Base-by-base conservation (phyloP, 2,797 vertebrate genomes). In the Crypturellus tataupa region DNA sequence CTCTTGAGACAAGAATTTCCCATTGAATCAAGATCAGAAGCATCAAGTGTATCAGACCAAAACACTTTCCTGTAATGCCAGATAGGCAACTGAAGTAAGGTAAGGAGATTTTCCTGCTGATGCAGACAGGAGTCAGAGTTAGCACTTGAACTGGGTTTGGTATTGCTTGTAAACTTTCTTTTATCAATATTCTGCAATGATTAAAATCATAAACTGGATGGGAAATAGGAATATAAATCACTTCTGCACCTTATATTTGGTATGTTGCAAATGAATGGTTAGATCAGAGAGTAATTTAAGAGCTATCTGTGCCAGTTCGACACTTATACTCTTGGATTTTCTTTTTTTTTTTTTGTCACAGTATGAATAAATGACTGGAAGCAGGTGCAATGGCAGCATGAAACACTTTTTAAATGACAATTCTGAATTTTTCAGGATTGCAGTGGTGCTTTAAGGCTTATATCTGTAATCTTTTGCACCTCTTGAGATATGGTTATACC, bases 381-480 rank as follows among this genome's bases (percentile, higher is more conserved):
- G 2, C 33, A 53, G 18, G 75, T 90, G 20, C 20, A 55, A 12
- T 44, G n/a, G 10, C 42, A 92, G 5, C 7, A 24, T 79, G 27
- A 86, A 72, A 69, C 87, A 71, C 84, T 68, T 29, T 55, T 18
- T 62, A 24, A 17, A n/a, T 69, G 31, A 37, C 40, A 71, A 6
- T 39, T 88, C 29, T 65, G 6, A 53, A 46, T 78, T 90, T 86
- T 89, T 92, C 47, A 27, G 25, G 84, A 46, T 62, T 81, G 58
- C 9, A 27, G 11, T 29, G 6, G 33, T 69, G 9, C 42, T 84
- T 87, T 89, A 84, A 89, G 75, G 46, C 11, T 0, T 70, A 67
- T 89, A 12, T 3, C 24, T 64, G 33, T 75, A 25, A 42, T 77
- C 7, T 79, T 94, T n/a, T 85, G 33, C 49, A 62, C n/a, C 12